phyloP scores from a whole-genome alignment of 64 coral and sea anemone genomes.

The Actinia equina region DNA sequence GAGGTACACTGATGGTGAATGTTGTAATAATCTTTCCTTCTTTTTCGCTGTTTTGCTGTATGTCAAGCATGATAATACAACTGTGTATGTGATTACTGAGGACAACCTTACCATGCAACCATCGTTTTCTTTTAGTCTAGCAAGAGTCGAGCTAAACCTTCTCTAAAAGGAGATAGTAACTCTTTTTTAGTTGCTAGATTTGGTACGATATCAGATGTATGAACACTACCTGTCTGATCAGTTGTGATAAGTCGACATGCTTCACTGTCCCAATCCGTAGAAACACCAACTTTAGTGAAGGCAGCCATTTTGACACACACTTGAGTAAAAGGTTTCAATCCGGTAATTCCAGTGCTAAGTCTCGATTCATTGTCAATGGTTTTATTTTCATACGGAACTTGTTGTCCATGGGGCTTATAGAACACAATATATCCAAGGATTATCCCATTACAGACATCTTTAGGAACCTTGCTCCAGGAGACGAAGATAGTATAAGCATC shows the following conservation, averaged over 20 bases:
- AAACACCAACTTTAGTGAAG: slow-evolving; percentile 20
- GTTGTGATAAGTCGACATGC: neutral
- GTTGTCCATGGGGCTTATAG: neutral
- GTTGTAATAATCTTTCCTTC: neutral
- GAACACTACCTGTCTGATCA: slow-evolving; percentile 16
- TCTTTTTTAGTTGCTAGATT: too few relatives aligned
- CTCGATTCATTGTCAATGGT: slow-evolving; percentile 4
- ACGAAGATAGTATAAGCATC: slow-evolving; percentile 41
- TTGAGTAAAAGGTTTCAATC: slow-evolving; percentile 26
- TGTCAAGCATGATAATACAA: too few relatives aligned
- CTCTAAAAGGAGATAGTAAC: too few relatives aligned
- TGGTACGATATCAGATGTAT: too few relatives aligned
- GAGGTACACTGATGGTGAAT: too few relatives aligned
- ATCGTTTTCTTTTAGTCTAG: too few relatives aligned
- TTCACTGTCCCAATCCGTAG: neutral
- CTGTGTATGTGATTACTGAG: too few relatives aligned
- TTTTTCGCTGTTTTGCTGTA: too few relatives aligned
- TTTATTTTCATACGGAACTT: neutral
- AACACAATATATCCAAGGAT: slow-evolving; percentile 27
- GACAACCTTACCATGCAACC: too few relatives aligned
- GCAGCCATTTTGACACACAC: slow-evolving; percentile 42
- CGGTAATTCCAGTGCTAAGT: slow-evolving; percentile 6
- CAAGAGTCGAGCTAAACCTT: too few relatives aligned
- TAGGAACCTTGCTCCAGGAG: slow-evolving; percentile 9
- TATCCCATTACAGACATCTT: slow-evolving; percentile 22